Percentiles rank a stretch among this genome's conserved stretches.
These are phyloP conservation scores for Melieria omissa DNA, from an alignment of 2,888 invertebrate species.

Conservation along the genomic window DNA sequence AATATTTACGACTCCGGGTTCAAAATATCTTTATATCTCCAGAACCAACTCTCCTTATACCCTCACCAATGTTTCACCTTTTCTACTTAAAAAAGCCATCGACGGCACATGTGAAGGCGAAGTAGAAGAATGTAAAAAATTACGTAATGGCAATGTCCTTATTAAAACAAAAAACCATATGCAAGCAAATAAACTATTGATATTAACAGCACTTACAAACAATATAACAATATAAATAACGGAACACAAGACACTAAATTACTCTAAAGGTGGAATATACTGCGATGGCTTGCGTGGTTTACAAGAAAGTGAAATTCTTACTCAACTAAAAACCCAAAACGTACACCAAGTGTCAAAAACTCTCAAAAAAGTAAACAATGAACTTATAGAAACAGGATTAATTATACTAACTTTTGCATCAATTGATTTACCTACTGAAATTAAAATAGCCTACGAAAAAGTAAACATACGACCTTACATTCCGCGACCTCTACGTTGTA, in stretches of 20 bases:
- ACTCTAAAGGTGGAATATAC: constrained; percentile 8
- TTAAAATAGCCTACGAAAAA: constrained; percentile 21
- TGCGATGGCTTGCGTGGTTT: constrained; percentile 7
- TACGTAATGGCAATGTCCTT: constrained; percentile 22
- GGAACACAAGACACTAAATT: constrained; percentile 3
- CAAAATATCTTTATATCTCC: too few relatives aligned
- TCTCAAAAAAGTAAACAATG: constrained; percentile 8
- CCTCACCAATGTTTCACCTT: too few relatives aligned
- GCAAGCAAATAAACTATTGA: constrained; percentile 26
- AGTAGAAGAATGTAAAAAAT: constrained; percentile 35
- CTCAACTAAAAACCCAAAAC: constrained; percentile 21
- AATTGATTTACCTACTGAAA: constrained; percentile 9
- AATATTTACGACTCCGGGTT: too few relatives aligned
- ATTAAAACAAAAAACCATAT: constrained; percentile 32
- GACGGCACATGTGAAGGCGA: constrained; percentile 5
- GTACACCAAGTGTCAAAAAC: constrained; percentile 19
- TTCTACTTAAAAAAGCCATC: too few relatives aligned
- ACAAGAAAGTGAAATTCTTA: constrained; percentile 17
- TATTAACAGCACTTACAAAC: constrained; percentile 13
- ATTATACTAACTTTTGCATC: constrained; percentile 19
- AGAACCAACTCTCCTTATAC: too few relatives aligned
- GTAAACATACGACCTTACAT: constrained; percentile 27
- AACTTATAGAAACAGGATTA: constrained; percentile 14
- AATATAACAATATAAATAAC: constrained; percentile 17
- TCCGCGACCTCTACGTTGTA: constrained; percentile 19